phyloP scores from a whole-genome alignment of 2,113 vertebrate genomes.

The Dunckerocampus dactyliophorus region DNA sequence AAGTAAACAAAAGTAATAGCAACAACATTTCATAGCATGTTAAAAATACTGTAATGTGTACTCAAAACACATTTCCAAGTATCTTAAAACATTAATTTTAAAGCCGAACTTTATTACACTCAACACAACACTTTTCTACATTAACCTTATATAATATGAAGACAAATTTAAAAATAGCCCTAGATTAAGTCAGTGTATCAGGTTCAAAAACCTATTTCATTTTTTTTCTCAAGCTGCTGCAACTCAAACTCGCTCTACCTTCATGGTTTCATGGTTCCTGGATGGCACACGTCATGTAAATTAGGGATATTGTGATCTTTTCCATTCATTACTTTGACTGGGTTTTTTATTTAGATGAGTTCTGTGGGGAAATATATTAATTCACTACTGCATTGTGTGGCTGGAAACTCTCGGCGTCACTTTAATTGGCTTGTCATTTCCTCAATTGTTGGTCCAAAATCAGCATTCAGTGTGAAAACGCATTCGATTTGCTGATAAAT shows the following conservation, averaged over 20 bases:
- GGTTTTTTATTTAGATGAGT: neutral
- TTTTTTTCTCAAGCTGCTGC: neutral
- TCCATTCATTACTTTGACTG: neutral
- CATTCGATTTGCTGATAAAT: slow-evolving; percentile 1
- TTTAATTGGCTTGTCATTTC: slow-evolving; percentile 15
- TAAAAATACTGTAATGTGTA: no score
- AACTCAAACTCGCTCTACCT: no score
- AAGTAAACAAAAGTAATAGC: no score
- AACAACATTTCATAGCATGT: no score
- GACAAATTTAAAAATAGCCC: no score
- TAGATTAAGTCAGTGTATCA: no score
- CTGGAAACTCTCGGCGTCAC: neutral
- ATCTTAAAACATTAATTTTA: no score
- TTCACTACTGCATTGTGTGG: slow-evolving; percentile 8
- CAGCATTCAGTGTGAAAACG: slow-evolving; percentile 14
- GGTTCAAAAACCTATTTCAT: neutral
- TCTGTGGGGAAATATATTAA: neutral
- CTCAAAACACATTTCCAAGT: no score
- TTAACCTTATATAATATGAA: no score
- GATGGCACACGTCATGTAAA: neutral
- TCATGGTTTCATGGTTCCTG: neutral
- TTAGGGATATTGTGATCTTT: neutral
- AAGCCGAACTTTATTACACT: neutral
- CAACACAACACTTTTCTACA: neutral
- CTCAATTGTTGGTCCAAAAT: slow-evolving; percentile 14